Base-by-base conservation (phyloP, 1,140 invertebrate genomes). In the Marisa cornuarietis region DNA sequence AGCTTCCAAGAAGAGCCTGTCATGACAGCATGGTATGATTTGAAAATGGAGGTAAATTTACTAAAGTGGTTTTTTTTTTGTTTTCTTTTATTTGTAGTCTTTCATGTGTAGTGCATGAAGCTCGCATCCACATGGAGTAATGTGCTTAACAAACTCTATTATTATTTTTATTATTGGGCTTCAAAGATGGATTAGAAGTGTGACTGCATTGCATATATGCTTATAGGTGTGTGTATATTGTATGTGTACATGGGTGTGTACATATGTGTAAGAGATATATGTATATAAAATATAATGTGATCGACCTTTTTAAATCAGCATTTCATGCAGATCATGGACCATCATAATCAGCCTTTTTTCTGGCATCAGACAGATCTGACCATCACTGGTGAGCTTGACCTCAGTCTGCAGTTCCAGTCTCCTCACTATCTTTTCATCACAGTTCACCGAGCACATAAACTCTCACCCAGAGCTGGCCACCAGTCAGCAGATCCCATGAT, bases 21-120 rank as follows among this genome's bases (percentile, higher is more conserved):
- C 20, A 82, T 85, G 68, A 88, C 87, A 42, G 87, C 85, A 4
- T 89, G 88, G 88, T 88, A 86, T 78, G 78, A 79, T 20, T 82
- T 89, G 7, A 80, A 83, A 52, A 85, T 83, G 79, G 86, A 88
- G 87, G 88, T 89, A 77, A 69, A 42, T 31, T 42, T 14, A 9
- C 14, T 24, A 49, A 51, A 42, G 52, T n/a, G n/a, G n/a, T 51
- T 26, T 51, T 49, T 49, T 63, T 68, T 26, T 4, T 76, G 20
- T 76, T 49, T 62, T 61, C 13, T 18, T 26, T 31, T 16, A 24
- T 54, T n/a, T 11, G n/a, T 18, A 8, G 24, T 61, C 22, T 20
- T 58, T 58, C 31, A 2, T 62, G 24, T 76, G 22, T 31, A 22
- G 71, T 26, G 24, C 14, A n/a, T n/a, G 16, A 13, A 63, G 58